Evolutionary conservation across 2,888 invertebrate genomes (phyloP), one percentile per base, ranked within the genome.

Genomic region (Sinelater perroti): DNA sequence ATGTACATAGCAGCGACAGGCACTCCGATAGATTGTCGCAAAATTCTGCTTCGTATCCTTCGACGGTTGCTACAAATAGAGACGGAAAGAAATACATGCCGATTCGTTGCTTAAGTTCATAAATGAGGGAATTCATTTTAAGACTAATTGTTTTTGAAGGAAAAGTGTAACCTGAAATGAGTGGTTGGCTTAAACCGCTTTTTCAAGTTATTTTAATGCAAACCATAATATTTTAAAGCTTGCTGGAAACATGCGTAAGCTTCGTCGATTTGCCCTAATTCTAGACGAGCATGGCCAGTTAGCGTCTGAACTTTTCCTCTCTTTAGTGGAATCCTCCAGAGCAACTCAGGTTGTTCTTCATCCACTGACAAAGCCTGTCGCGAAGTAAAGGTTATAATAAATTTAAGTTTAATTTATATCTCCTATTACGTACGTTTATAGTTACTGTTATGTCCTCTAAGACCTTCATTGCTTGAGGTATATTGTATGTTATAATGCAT

Each of bases 381-480:
- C 42, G 45, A n/a, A n/a, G 21, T 2, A 50, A 31, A 14, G 14
- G 3, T 11, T 13, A 31, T 10, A 5, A n/a, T 18, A 6, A 17
- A 17, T 5, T 16, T 8, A 16, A 35, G 7, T 20, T 18, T 40
- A 8, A 31, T 31, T 31, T 8, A 8, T 31, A 10, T 10, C 8
- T 18, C 20, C n/a, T 3, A 38, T 16, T 2, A 35, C 64, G 68
- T 68, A 82, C 81, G 67, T 73, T 70, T 20, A 82, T 64, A 50
- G 81, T 74, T 1, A 67, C 65, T 56, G 83, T 78, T 8, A 82
- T 83, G 66, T 85, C 82, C 35, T 74, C 71, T 13, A 87, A 70
- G 3, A 85, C 77, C 50, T 80, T 80, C 47, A 83, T 75, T 1
- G 85, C 84, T 73, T 83, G 81, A 0, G 85, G 83, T 54, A 83